phyloP scores from a whole-genome alignment of 2,888 invertebrate species.

The Scaptomyza reducta region DNA sequence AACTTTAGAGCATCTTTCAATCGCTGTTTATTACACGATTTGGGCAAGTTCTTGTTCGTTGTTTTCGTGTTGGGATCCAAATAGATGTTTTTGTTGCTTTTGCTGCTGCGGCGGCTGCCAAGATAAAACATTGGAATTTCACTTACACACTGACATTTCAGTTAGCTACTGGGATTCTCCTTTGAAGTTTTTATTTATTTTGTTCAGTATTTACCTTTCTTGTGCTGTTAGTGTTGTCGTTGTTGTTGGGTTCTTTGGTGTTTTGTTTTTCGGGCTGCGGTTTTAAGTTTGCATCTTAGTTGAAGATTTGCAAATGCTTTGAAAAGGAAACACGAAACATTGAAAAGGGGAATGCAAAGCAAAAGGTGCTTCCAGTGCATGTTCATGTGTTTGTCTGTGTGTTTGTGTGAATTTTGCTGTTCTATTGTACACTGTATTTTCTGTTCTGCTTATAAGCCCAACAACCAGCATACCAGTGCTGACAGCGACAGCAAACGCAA shows the following conservation, averaged over 20 bases:
- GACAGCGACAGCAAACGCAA: conserved; percentile 26
- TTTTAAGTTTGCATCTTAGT: conserved; percentile 30
- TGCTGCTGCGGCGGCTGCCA: conserved; percentile 37
- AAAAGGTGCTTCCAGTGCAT: conserved; percentile 37
- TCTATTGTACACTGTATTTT: conserved; percentile 49
- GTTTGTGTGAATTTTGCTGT: conserved; percentile 39
- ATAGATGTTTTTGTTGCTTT: conserved; percentile 43
- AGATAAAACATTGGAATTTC: conserved; percentile 77
- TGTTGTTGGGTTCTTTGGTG: conserved; percentile 27
- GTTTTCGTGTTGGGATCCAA: conserved; percentile 54
- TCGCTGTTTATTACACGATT: conserved; percentile 1
- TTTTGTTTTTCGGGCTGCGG: conserved; percentile 42
- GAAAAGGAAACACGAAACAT: conserved; percentile 12
- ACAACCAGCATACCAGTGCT: conserved; percentile 45
- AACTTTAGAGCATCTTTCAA: conserved; percentile 27
- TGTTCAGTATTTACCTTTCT: conserved; percentile 68
- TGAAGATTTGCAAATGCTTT: conserved; percentile 50
- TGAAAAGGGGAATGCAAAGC: conserved; percentile 3
- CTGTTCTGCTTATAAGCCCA: conserved; percentile 52
- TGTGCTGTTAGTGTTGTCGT: conserved; percentile 43
- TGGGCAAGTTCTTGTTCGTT: conserved; percentile 46
- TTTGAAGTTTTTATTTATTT: conserved; percentile 70
- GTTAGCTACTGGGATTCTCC: conserved; percentile 81
- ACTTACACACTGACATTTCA: conserved; percentile 61
- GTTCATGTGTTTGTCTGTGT: conserved; percentile 18